These are phyloP conservation scores for Romanomermis culicivorax DNA, from an alignment of 2,888 invertebrate genomes.

Conservation along the genomic window DNA sequence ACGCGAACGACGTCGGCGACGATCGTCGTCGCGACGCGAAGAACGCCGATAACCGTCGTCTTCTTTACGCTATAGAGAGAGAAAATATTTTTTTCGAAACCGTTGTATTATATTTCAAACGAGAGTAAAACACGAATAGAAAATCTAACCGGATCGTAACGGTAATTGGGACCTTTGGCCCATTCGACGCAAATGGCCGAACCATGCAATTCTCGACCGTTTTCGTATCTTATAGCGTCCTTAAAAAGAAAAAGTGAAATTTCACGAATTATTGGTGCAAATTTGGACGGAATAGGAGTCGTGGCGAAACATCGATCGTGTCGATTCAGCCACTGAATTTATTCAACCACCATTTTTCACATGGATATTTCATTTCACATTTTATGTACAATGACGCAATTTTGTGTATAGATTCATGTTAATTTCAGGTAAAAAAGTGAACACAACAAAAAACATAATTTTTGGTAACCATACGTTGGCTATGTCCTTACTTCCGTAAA, in stretches of 20 bases:
- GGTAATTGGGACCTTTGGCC: slow-evolving; percentile 5
- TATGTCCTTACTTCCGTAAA: too few relatives aligned
- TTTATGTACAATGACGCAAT: too few relatives aligned
- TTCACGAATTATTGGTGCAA: not conserved
- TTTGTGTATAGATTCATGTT: too few relatives aligned
- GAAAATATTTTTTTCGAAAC: not conserved
- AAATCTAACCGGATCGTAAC: not conserved
- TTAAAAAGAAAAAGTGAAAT: too few relatives aligned
- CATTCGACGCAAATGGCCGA: slow-evolving; percentile 12
- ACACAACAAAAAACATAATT: too few relatives aligned
- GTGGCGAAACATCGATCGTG: too few relatives aligned
- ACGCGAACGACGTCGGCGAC: not conserved
- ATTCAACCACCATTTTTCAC: too few relatives aligned
- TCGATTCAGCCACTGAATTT: too few relatives aligned
- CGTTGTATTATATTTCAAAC: not conserved
- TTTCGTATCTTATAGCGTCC: slow-evolving; percentile 12
- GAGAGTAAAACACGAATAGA: too few relatives aligned
- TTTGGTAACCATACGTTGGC: too few relatives aligned
- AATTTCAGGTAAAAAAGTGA: too few relatives aligned
- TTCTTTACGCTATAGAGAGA: not conserved
- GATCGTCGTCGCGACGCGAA: not conserved
- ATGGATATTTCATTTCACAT: too few relatives aligned
- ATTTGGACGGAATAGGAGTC: not conserved
- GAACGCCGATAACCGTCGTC: not conserved
- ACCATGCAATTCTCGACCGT: slow-evolving; percentile 12